Percentiles rank a stretch among this genome's conserved stretches.
Evolutionary conservation across 2,888 invertebrate species (phyloP).

Genomic region (Tachystola acroxantha): DNA sequence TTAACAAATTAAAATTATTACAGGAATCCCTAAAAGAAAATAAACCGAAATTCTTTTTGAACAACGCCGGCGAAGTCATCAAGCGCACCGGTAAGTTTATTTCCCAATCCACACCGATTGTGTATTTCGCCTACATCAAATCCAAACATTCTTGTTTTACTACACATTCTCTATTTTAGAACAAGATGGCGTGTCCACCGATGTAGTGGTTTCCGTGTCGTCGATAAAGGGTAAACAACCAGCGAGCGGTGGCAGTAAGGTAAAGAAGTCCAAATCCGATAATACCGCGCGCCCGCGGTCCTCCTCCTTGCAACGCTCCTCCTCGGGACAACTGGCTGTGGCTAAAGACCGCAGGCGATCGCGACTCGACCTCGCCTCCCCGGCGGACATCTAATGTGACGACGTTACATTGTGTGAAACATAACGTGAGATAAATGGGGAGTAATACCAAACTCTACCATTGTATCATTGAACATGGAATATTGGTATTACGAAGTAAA

Average conservation of each 20-base stretch:
- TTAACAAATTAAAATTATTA: too few species aligned
- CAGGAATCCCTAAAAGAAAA: conserved; percentile 69
- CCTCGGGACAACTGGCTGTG: conserved; percentile 59
- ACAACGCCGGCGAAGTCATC: conserved; percentile 73
- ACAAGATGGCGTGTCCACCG: conserved; percentile 58
- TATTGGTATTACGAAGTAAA: too few species aligned
- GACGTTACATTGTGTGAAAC: conserved; percentile 12
- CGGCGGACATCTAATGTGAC: conserved; percentile 49
- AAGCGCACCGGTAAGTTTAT: conserved; percentile 60
- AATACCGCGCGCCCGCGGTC: conserved; percentile 57
- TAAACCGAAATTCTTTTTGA: conserved; percentile 71
- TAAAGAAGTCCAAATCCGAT: conserved; percentile 69
- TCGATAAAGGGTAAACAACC: conserved; percentile 71
- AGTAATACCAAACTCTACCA: too few species aligned
- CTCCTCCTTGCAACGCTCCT: conserved; percentile 63
- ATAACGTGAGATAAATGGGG: too few species aligned
- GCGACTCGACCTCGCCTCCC: conserved; percentile 59
- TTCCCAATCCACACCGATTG: too few species aligned
- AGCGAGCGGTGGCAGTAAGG: conserved; percentile 67
- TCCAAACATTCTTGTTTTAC: too few species aligned
- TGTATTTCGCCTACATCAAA: too few species aligned
- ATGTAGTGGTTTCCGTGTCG: conserved; percentile 64
- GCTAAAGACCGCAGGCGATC: conserved; percentile 60
- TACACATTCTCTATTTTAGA: too few species aligned
- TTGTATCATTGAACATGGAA: too few species aligned